These are phyloP conservation scores for Scaptomyza montana DNA, from an alignment of 1,140 invertebrate species.

Conservation along the genomic window DNA sequence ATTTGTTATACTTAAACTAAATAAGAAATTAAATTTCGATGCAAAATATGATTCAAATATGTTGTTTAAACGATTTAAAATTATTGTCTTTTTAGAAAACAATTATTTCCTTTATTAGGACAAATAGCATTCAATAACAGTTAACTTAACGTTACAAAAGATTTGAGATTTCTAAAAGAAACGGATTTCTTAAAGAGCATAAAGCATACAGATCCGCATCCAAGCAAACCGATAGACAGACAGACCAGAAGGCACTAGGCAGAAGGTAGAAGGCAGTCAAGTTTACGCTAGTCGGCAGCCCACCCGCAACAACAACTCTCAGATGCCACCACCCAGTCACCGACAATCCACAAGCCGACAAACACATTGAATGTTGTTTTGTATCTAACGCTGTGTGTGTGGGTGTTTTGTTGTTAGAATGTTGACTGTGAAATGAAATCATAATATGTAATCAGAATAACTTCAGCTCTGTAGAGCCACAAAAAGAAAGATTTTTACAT, in stretches of 20 bases:
- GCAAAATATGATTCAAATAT: too few relatives aligned
- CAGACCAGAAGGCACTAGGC: background rate
- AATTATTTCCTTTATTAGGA: too few relatives aligned
- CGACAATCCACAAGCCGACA: background rate
- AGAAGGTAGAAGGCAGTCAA: slow-evolving; percentile 16
- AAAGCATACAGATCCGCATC: background rate
- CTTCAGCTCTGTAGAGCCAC: background rate
- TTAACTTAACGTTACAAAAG: background rate
- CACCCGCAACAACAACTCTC: too few relatives aligned
- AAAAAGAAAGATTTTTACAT: too few relatives aligned
- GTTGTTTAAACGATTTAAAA: too few relatives aligned
- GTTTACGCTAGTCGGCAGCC: slow-evolving; percentile 26
- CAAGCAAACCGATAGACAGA: background rate
- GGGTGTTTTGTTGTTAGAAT: background rate
- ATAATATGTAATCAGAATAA: slow-evolving; percentile 48
- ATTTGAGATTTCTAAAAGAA: background rate
- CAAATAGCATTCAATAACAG: background rate
- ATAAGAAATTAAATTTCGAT: too few relatives aligned
- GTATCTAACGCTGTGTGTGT: slow-evolving; percentile 2
- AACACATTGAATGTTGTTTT: slow-evolving; percentile 28
- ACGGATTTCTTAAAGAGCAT: background rate
- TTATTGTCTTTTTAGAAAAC: too few relatives aligned
- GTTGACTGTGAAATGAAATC: slow-evolving; percentile 43
- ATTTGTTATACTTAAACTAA: too few relatives aligned
- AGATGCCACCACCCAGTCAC: too few relatives aligned